Conservation (phyloP, 2,797 vertebrate species). For the Phalloptychus januarius region DNA sequence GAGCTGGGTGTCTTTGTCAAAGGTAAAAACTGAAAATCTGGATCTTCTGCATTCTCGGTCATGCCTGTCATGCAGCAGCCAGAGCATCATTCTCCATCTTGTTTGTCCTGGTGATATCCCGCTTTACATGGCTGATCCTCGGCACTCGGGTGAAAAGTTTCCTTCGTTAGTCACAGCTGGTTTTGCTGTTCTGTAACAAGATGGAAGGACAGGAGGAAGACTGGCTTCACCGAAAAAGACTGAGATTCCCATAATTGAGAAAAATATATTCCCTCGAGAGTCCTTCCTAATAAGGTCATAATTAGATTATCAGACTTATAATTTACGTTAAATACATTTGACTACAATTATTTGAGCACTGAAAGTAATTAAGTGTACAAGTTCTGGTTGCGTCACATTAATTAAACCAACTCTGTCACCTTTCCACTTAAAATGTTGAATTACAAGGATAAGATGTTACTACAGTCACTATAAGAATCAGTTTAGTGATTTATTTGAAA, state of each 20-base stretch:
- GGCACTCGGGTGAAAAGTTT: conserved; percentile 52
- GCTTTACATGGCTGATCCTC: conserved; percentile 52
- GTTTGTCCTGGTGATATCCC: conserved; percentile 42
- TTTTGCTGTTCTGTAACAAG: conserved; percentile 31
- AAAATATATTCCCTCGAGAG: background rate
- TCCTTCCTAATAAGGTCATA: background rate
- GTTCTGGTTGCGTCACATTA: background rate
- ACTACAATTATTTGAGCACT: background rate
- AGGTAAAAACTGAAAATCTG: conserved; percentile 3
- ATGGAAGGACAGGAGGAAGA: conserved; percentile 9
- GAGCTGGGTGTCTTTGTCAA: conserved; percentile 16
- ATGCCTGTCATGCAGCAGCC: conserved; percentile 58
- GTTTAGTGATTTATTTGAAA: background rate
- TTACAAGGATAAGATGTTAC: background rate
- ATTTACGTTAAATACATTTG: background rate
- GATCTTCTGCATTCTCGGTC: conserved; percentile 28
- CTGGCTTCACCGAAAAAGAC: background rate
- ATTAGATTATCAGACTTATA: background rate
- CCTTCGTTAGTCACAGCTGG: conserved; percentile 60
- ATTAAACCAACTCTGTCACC: background rate
- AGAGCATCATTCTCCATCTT: conserved; percentile 50
- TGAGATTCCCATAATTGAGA: background rate
- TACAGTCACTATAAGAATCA: background rate
- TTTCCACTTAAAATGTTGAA: background rate
- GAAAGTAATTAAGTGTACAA: background rate